Evolutionary conservation across 2,888 invertebrate species (phyloP).

Genomic region (Synanthedon vespiformis): DNA sequence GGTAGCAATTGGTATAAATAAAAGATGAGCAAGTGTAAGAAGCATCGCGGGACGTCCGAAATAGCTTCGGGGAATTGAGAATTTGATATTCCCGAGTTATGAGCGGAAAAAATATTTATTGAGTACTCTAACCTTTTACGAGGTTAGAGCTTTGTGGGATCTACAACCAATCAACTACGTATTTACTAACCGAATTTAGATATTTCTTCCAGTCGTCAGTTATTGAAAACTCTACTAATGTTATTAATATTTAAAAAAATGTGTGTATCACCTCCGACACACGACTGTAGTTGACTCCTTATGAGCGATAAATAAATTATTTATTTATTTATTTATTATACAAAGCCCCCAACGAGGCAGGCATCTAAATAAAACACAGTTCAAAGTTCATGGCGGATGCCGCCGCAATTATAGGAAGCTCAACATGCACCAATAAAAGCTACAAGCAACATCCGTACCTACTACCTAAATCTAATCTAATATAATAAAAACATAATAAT

Average conservation of each 20-base stretch:
- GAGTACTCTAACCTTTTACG: not conserved
- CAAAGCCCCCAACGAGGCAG: no score
- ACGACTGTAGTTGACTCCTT: no score
- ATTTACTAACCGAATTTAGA: not conserved
- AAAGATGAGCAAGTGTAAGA: conserved; percentile 17
- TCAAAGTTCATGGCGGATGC: no score
- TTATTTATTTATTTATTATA: no score
- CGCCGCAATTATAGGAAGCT: no score
- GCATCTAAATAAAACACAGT: no score
- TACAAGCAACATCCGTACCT: no score
- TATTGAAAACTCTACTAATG: not conserved
- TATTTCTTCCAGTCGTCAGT: not conserved
- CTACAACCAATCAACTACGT: not conserved
- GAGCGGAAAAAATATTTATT: not conserved
- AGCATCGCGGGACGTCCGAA: conserved; percentile 3
- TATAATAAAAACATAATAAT: no score
- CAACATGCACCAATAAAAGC: no score
- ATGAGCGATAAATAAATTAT: no score
- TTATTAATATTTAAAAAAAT: not conserved
- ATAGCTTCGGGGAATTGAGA: conserved; percentile 9
- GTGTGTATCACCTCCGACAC: no score
- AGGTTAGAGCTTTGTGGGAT: not conserved
- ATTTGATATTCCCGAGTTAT: conserved; percentile 9
- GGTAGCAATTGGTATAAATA: conserved; percentile 19
- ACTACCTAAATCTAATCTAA: no score